Evolutionary conservation across 2,113 vertebrate genomes (phyloP).

Genomic region (Choloepus hoffmanni): DNA sequence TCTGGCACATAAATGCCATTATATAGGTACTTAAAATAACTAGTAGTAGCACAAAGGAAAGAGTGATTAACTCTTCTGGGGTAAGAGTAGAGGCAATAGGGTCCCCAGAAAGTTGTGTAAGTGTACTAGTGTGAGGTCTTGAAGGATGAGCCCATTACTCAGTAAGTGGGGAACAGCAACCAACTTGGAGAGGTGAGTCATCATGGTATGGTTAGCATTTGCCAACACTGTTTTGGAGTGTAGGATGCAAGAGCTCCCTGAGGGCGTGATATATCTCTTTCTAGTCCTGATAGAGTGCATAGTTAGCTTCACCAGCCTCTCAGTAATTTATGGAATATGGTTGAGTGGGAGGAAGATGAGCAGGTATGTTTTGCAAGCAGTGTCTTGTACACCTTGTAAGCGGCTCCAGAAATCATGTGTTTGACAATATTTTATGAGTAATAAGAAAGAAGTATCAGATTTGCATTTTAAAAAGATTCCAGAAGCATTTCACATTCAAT

Average conservation of each 20-base stretch:
- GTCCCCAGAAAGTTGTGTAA: neutral
- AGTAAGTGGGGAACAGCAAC: neutral
- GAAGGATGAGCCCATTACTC: neutral
- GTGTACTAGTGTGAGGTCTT: neutral
- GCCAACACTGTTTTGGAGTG: neutral
- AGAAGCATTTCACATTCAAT: neutral
- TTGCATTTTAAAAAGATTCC: neutral
- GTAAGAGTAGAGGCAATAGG: neutral
- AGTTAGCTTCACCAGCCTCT: neutral
- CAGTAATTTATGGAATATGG: neutral
- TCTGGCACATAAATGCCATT: neutral
- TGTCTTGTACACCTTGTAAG: neutral
- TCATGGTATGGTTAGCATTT: neutral
- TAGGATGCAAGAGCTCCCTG: neutral
- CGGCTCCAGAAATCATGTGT: neutral
- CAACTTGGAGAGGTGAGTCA: neutral
- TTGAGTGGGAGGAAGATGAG: neutral
- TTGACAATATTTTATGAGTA: neutral
- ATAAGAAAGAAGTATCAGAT: neutral
- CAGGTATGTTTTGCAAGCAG: neutral
- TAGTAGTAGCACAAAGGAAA: neutral
- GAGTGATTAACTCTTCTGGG: neutral
- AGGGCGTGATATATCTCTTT: neutral
- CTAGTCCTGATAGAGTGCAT: neutral
- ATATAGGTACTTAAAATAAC: neutral